Evolutionary conservation across 2,797 vertebrate genomes (phyloP).

Genomic region (Erpetoichthys calabaricus): DNA sequence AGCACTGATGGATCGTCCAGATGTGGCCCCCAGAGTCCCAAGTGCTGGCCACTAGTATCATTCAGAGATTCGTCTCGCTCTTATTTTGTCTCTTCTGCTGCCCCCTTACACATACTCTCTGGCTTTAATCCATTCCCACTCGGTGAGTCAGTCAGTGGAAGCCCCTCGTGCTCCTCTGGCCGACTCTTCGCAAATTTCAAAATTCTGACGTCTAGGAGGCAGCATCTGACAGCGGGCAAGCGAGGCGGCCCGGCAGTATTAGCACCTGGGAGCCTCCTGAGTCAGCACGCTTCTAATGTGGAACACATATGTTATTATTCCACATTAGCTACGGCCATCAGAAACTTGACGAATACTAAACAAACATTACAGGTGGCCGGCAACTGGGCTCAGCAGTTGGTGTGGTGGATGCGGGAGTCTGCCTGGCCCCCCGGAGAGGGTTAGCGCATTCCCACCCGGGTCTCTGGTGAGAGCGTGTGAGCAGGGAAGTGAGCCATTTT

Average conservation of each 20-base stretch:
- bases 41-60: slow-evolving; percentile 42
- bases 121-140: not conserved
- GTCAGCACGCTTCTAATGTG: slow-evolving; percentile 30
- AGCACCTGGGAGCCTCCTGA: slow-evolving; percentile 5
- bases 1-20: slow-evolving; percentile 89
- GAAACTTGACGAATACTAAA: slow-evolving; percentile 53
- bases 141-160: too few relatives aligned
- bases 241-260: slow-evolving; percentile 5
- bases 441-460: not conserved
- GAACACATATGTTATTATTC: slow-evolving; percentile 32
- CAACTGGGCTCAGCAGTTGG: slow-evolving; percentile 19
- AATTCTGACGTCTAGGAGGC: not conserved
- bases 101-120: slow-evolving; percentile 4
- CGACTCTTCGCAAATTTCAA: slow-evolving; percentile 9
- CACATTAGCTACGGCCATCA: slow-evolving; percentile 39
- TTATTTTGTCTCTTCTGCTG: not conserved
- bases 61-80: slow-evolving; percentile 40
- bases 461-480: slow-evolving; percentile 5
- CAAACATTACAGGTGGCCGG: slow-evolving; percentile 43
- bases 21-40: slow-evolving; percentile 56
- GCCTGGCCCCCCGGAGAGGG: not conserved
- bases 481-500: slow-evolving; percentile 13
- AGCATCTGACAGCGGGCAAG: not conserved
- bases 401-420: slow-evolving; percentile 10
- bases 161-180: not conserved